Conservation (phyloP, 2,888 invertebrate genomes). For the Mellilla xanthometata region DNA sequence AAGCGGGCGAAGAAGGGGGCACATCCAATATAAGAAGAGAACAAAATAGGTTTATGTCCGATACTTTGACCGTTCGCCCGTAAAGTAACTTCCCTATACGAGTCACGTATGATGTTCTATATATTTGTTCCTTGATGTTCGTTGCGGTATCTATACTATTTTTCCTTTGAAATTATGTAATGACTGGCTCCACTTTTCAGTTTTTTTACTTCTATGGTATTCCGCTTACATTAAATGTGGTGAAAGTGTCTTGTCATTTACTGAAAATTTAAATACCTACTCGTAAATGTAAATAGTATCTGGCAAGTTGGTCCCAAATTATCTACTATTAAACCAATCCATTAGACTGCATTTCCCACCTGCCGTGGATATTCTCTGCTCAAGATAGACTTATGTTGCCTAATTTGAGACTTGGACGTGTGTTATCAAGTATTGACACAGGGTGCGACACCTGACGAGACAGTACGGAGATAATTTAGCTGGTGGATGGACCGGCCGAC, state of each 20-base stretch:
- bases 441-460: conserved; percentile 40
- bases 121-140: conserved; percentile 15
- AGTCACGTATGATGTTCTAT: conserved; percentile 37
- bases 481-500: conserved; percentile 15
- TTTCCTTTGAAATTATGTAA: not conserved
- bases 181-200: too few species aligned
- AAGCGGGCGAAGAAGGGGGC: conserved; percentile 69
- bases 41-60: conserved; percentile 83
- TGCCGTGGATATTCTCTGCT: too few species aligned
- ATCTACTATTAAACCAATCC: too few species aligned
- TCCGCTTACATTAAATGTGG: too few species aligned
- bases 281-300: too few species aligned
- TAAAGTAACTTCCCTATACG: conserved; percentile 75
- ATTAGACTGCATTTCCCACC: not conserved
- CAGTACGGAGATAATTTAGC: conserved; percentile 54
- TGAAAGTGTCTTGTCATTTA: too few species aligned
- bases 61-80: conserved; percentile 82
- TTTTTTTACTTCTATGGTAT: too few species aligned
- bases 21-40: conserved; percentile 82
- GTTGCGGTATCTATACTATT: conserved; percentile 2
- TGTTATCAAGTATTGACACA: conserved; percentile 69
- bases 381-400: conserved; percentile 39
- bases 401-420: conserved; percentile 60
- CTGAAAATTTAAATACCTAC: too few species aligned
- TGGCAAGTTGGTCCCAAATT: too few species aligned